Evolutionary conservation across 2,888 invertebrate genomes (phyloP).

Genomic region (Panorpa germanica): DNA sequence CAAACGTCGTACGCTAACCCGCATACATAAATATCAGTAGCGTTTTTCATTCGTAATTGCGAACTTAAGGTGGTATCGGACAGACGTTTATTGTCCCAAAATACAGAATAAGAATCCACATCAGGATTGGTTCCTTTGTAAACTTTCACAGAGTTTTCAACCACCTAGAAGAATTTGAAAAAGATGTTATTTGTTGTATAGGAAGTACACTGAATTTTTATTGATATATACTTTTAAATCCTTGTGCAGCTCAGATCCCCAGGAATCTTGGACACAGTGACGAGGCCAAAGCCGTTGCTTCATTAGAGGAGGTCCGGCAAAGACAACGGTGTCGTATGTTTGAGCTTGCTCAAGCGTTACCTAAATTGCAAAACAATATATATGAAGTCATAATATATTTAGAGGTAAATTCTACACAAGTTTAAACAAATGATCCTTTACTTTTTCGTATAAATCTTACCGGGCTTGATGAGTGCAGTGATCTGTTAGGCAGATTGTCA

Average conservation of each 20-base stretch:
- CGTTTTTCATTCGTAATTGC: conserved; percentile 57
- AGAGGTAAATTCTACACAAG: background rate
- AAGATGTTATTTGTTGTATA: background rate
- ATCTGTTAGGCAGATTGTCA: conserved; percentile 67
- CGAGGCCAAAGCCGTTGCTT: conserved; percentile 88
- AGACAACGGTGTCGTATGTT: conserved; percentile 83
- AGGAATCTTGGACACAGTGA: conserved; percentile 89
- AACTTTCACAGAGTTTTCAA: conserved; percentile 58
- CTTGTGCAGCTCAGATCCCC: conserved; percentile 86
- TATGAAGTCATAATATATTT: conserved; percentile 2
- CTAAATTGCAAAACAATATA: conserved; percentile 1
- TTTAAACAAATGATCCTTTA: background rate
- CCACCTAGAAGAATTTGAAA: conserved; percentile 28
- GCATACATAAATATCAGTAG: conserved; percentile 86
- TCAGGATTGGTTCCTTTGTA: conserved; percentile 88
- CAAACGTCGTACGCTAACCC: conserved; percentile 93
- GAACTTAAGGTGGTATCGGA: conserved; percentile 70
- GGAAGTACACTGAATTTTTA: conserved; percentile 4
- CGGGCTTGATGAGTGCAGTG: conserved; percentile 52
- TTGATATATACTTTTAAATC: conserved; percentile 49
- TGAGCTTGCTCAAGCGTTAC: conserved; percentile 40
- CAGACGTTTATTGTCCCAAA: conserved; percentile 92
- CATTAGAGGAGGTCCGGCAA: conserved; percentile 68
- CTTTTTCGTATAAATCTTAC: conserved; percentile 24
- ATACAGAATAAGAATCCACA: conserved; percentile 94